phyloP scores from a whole-genome alignment of 2,797 vertebrate species.

The Urosaurus nigricauda region DNA sequence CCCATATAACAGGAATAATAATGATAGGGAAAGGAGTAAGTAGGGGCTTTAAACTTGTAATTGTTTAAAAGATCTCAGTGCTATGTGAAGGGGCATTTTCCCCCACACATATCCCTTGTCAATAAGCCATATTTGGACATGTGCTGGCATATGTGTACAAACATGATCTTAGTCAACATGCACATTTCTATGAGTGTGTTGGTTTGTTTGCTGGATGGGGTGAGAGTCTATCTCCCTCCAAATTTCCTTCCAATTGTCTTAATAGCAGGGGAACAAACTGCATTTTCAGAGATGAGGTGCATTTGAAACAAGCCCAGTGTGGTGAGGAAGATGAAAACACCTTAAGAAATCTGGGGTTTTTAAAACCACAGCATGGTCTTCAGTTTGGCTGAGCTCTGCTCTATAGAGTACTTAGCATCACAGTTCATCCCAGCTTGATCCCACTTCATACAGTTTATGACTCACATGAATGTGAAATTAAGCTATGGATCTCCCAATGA shows the following conservation, averaged over 20 bases:
- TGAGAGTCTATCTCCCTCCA: not conserved
- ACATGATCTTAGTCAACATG: not conserved
- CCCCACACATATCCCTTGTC: not conserved
- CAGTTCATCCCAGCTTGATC: slow-evolving; percentile 17
- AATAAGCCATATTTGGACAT: not conserved
- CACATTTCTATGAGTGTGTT: not conserved
- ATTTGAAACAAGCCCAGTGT: slow-evolving; percentile 4
- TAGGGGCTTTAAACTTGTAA: not conserved
- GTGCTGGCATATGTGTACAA: not conserved
- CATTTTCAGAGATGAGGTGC: not conserved
- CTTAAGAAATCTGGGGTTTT: not conserved
- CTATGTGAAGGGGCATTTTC: not conserved
- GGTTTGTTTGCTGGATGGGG: not conserved
- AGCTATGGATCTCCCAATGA: not conserved
- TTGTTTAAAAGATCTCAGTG: not conserved
- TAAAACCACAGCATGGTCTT: not conserved
- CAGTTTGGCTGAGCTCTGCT: not conserved
- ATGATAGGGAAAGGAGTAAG: not conserved
- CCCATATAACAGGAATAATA: not conserved
- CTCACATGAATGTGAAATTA: not conserved
- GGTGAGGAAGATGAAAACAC: not conserved
- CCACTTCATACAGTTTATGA: not conserved
- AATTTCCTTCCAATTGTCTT: not conserved
- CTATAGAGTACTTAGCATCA: slow-evolving; percentile 10
- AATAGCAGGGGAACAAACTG: not conserved